These are phyloP conservation scores for Phycodurus eques DNA, from an alignment of 2,113 vertebrate genomes.

Conservation along the genomic window DNA sequence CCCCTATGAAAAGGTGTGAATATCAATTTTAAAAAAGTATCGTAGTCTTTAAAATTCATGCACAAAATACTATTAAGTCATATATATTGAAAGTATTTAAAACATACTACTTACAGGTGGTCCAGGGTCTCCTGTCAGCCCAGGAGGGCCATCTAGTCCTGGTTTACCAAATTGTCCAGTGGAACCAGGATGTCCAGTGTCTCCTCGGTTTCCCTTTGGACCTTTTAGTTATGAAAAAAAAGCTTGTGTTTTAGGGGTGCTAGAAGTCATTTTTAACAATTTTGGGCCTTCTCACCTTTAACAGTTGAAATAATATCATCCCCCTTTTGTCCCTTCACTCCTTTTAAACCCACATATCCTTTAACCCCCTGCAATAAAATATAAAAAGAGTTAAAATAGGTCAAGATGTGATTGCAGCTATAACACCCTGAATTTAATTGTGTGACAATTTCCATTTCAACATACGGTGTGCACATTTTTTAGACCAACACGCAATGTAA, in stretches of 20 bases:
- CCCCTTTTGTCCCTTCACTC: slow-evolving; percentile 60
- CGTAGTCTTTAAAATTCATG: not conserved
- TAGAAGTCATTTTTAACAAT: not conserved
- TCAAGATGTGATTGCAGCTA: not conserved
- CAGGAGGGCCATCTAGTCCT: slow-evolving; percentile 75
- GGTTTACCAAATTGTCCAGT: slow-evolving; percentile 59
- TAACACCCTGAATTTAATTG: not conserved
- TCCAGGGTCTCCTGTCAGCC: slow-evolving; percentile 77
- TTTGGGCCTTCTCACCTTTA: slow-evolving; percentile 38
- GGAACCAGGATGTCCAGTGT: slow-evolving; percentile 67
- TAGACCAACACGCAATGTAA: not conserved
- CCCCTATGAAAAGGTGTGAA: slow-evolving; percentile 66
- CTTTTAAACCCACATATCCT: slow-evolving; percentile 43
- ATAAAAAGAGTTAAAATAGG: not conserved
- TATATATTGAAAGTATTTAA: not conserved
- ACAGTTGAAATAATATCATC: slow-evolving; percentile 7
- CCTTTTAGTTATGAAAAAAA: slow-evolving; percentile 31
- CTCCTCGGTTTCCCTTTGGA: slow-evolving; percentile 59
- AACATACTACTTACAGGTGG: slow-evolving; percentile 70
- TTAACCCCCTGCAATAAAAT: slow-evolving; percentile 41
- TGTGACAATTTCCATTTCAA: not conserved
- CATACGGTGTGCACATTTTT: not conserved
- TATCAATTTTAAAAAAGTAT: not conserved
- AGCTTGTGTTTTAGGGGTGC: not conserved
- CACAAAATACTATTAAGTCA: not conserved